Conservation (phyloP, 2,888 invertebrate genomes). For the Lepidochitona cinerea region DNA sequence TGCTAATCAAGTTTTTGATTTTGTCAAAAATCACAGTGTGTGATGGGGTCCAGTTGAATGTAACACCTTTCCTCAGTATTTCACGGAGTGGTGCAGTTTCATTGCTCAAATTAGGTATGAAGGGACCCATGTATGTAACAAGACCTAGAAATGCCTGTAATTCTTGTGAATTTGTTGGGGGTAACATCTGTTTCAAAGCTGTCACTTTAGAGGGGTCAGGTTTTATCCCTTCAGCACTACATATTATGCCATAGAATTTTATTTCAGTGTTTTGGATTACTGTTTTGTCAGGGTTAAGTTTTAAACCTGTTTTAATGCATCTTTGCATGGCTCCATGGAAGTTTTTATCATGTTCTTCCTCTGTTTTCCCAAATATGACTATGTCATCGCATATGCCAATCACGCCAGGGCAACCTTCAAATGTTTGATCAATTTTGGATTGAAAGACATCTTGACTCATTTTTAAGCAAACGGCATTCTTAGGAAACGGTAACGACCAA, state of each 20-base stretch:
- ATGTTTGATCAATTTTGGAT: conserved; percentile 9
- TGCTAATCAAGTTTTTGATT: conserved; percentile 5
- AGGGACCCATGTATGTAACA: too few species aligned
- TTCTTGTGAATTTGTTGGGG: conserved; percentile 18
- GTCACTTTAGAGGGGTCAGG: conserved; percentile 26
- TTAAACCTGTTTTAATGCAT: neutral
- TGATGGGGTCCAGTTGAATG: conserved; percentile 21
- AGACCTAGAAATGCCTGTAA: conserved; percentile 27
- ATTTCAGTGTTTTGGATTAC: conserved; percentile 10
- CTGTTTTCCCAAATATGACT: neutral
- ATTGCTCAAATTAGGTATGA: too few species aligned
- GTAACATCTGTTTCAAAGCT: conserved; percentile 19
- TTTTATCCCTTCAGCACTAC: conserved; percentile 18
- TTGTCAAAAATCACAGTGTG: too few species aligned
- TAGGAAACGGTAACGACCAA: neutral
- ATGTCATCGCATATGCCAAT: conserved; percentile 10
- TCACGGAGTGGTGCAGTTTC: conserved; percentile 18
- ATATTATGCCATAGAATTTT: conserved; percentile 24
- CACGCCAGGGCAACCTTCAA: conserved; percentile 14
- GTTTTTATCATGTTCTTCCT: conserved; percentile 6
- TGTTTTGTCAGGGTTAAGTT: conserved; percentile 13
- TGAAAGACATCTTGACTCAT: conserved; percentile 13
- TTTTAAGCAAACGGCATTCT: neutral
- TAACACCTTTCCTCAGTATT: conserved; percentile 14
- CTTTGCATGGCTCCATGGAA: conserved; percentile 8